Percentiles rank a stretch among this genome's conserved stretches.
These are phyloP conservation scores for Stenotaenia linearis DNA, from an alignment of 2,888 invertebrate genomes.

Conservation along the genomic window DNA sequence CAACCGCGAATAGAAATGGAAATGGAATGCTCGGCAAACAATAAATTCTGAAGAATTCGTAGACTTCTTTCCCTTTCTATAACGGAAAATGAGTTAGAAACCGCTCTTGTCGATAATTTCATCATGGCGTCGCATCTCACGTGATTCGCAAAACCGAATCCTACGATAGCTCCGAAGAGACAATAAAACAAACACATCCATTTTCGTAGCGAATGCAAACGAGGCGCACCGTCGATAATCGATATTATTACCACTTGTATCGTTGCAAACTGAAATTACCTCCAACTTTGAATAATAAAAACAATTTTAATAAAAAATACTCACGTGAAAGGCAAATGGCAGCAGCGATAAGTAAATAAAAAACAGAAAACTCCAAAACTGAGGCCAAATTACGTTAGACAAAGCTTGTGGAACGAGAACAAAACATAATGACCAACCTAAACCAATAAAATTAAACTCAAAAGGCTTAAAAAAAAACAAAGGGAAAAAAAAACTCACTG, in stretches of 20 bases:
- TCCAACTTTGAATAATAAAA: background rate
- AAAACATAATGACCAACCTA: background rate
- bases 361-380: background rate
- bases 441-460: background rate
- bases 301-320: background rate
- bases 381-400: background rate
- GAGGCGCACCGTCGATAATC: background rate
- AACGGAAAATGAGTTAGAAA: background rate
- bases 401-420: background rate
- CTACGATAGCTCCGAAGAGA: background rate
- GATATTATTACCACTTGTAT: background rate
- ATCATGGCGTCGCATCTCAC: background rate
- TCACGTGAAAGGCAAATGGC: background rate
- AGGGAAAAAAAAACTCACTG: background rate
- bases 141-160: background rate
- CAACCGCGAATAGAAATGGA: background rate
- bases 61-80: background rate
- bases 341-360: background rate
- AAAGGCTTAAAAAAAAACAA: too few species aligned
- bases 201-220: background rate
- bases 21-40: background rate
- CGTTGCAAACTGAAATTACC: background rate
- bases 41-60: background rate
- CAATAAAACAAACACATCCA: background rate
- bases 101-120: background rate